Evolutionary conservation across 1,140 invertebrate genomes (phyloP).

Genomic region (Colletes latitarsis): DNA sequence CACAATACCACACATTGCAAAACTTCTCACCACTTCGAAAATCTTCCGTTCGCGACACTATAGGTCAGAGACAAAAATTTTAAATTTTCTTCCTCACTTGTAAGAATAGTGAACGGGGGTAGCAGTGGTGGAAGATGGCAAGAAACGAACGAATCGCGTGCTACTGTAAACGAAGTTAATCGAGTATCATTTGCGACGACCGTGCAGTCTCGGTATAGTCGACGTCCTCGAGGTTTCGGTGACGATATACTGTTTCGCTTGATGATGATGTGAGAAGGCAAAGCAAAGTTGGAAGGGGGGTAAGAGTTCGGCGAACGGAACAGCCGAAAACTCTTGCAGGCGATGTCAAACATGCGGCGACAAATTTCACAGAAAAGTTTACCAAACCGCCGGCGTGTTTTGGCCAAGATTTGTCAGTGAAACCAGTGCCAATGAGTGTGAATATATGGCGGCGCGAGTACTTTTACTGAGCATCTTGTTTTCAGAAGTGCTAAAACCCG

Average conservation of each 20-base stretch:
- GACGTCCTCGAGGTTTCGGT: constrained; percentile 16
- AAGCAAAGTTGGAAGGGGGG: constrained; percentile 19
- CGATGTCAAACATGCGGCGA: constrained; percentile 68
- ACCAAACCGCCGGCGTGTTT: constrained; percentile 55
- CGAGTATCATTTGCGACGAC: constrained; percentile 22
- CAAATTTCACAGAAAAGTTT: constrained; percentile 48
- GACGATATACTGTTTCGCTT: constrained; percentile 2
- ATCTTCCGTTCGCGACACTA: not conserved
- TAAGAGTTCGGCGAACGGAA: constrained; percentile 55
- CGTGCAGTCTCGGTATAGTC: constrained; percentile 35
- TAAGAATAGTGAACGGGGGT: constrained; percentile 8
- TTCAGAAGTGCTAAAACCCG: constrained; percentile 79
- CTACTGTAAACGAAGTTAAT: constrained; percentile 47
- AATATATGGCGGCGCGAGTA: constrained; percentile 81
- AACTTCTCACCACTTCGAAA: not conserved
- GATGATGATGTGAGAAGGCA: constrained; percentile 52
- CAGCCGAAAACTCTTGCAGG: constrained; percentile 51
- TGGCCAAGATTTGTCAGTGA: constrained; percentile 65
- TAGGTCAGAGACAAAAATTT: not conserved
- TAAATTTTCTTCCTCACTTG: constrained; percentile 1
- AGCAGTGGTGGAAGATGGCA: constrained; percentile 49
- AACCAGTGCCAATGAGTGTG: constrained; percentile 74
- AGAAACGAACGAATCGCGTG: constrained; percentile 59
- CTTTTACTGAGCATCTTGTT: constrained; percentile 80
- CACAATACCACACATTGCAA: not conserved